Conservation (phyloP, 2,888 invertebrate species). For the Drosophila leonis region DNA sequence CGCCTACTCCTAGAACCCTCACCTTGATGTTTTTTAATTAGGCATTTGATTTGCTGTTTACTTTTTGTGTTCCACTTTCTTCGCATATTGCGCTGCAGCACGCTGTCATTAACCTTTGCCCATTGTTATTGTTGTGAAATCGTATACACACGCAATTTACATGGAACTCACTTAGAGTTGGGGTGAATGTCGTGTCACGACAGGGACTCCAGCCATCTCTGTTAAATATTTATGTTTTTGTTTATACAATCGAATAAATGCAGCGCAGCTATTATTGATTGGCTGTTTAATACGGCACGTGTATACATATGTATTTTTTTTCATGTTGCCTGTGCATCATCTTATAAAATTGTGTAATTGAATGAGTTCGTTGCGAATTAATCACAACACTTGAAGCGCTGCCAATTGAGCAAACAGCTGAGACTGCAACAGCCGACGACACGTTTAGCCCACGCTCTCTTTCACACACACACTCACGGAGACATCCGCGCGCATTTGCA, state of each 20-base stretch:
- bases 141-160: not conserved
- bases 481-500: conserved; percentile 6
- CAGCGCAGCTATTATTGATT: conserved; percentile 9
- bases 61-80: conserved; percentile 39
- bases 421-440: conserved; percentile 27
- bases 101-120: conserved; percentile 53
- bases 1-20: not conserved
- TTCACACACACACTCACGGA: not conserved
- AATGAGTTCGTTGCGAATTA: conserved; percentile 39
- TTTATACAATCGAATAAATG: conserved; percentile 3
- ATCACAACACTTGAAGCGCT: conserved; percentile 38
- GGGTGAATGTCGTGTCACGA: conserved; percentile 9
- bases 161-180: conserved; percentile 4
- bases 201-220: not conserved
- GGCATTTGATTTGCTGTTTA: conserved; percentile 41
- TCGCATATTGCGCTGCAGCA: conserved; percentile 31
- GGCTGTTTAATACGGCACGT: conserved; percentile 28
- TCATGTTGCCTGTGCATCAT: conserved; percentile 15
- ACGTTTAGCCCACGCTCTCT: conserved; percentile 18
- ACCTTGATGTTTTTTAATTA: conserved; percentile 29
- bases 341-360: conserved; percentile 48
- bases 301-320: conserved; percentile 36
- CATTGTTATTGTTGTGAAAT: conserved; percentile 20
- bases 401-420: conserved; percentile 43
- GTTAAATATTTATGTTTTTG: not conserved